These are phyloP conservation scores for Hypomecis atomaria DNA, from an alignment of 2,888 invertebrate genomes.

Conservation along the genomic window DNA sequence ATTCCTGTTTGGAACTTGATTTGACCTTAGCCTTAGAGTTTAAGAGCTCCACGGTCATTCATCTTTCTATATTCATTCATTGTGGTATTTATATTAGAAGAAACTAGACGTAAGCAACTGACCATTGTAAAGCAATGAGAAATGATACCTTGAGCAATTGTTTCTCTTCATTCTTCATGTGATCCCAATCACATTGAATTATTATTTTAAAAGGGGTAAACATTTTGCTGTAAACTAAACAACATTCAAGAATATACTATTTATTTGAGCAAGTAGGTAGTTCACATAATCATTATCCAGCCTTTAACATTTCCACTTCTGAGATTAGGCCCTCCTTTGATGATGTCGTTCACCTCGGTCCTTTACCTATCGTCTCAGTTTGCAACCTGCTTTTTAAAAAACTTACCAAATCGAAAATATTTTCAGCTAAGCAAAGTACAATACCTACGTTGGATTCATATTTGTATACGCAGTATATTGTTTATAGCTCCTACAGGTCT, in stretches of 20 bases:
- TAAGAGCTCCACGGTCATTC: slow-evolving; percentile 24
- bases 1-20: slow-evolving; percentile 27
- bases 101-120: background rate
- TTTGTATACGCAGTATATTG: background rate
- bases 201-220: background rate
- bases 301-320: too few species aligned
- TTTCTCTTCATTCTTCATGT: background rate
- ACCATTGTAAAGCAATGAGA: background rate
- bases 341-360: too few species aligned
- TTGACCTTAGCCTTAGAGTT: slow-evolving; percentile 24
- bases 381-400: too few species aligned
- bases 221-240: too few species aligned
- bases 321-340: too few species aligned
- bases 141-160: slow-evolving; percentile 1
- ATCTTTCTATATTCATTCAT: slow-evolving; percentile 10
- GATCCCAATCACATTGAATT: background rate
- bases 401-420: too few species aligned
- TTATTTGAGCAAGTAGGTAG: too few species aligned
- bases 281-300: too few species aligned
- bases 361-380: too few species aligned
- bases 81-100: background rate
- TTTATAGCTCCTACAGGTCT: background rate
- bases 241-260: too few species aligned
- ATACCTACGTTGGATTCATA: too few species aligned
- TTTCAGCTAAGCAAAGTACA: too few species aligned